Evolutionary conservation across 2,113 vertebrate genomes (phyloP).

Genomic region (Neomonachus schauinslandi): DNA sequence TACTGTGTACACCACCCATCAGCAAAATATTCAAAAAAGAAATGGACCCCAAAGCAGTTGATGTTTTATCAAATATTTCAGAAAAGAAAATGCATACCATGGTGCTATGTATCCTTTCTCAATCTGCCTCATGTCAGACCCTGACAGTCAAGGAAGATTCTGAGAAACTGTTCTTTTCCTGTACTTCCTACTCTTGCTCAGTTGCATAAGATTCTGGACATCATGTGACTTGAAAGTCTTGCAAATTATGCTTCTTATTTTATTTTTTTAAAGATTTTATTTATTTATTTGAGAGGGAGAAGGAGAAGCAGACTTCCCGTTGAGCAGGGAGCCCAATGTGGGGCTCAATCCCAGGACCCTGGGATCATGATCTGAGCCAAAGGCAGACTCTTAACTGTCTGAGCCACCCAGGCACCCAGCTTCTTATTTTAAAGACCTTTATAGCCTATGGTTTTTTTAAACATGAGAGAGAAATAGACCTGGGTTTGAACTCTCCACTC

Average conservation of each 20-base stretch:
- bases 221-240: background rate
- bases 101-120: background rate
- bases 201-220: background rate
- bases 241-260: background rate
- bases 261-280: no score
- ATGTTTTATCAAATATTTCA: background rate
- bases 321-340: no score
- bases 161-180: background rate
- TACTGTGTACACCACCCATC: background rate
- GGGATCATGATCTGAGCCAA: no score
- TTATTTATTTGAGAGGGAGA: no score
- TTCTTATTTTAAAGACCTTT: background rate
- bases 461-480: background rate
- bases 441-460: background rate
- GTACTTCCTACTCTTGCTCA: background rate
- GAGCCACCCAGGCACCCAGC: no score
- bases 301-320: no score
- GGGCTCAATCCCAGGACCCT: no score
- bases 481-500: background rate
- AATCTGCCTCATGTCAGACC: background rate
- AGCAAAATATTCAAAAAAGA: background rate
- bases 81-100: background rate
- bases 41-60: background rate
- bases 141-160: background rate
- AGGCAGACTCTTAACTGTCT: no score